Percentiles rank a stretch among this genome's conserved stretches.
Evolutionary conservation across 1,140 invertebrate species (phyloP).

Genomic region (Atta colombica): DNA sequence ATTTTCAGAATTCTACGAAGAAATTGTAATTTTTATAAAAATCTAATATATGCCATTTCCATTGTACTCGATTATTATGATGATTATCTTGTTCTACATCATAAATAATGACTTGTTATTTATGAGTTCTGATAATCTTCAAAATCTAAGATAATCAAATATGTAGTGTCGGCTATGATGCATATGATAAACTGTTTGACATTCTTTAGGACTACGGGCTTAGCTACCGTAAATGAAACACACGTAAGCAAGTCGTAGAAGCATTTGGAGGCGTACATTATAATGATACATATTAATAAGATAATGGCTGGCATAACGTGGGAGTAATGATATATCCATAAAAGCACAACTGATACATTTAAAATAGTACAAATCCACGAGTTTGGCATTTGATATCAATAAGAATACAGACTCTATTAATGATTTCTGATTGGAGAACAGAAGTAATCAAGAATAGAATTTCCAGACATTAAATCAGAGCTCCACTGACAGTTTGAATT

Average conservation of each 20-base stretch:
- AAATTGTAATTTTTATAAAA: not conserved
- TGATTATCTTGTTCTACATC: not conserved
- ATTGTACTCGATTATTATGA: not conserved
- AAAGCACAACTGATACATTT: not conserved
- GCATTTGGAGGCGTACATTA: slow-evolving; percentile 41
- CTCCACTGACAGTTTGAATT: not conserved
- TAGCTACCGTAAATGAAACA: slow-evolving; percentile 47
- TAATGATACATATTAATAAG: slow-evolving; percentile 57
- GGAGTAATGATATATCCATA: slow-evolving; percentile 19
- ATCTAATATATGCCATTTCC: not conserved
- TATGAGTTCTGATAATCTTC: not conserved
- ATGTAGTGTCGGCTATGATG: not conserved
- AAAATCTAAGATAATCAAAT: not conserved
- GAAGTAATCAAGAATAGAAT: not conserved
- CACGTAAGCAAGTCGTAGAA: slow-evolving; percentile 33
- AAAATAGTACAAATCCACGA: not conserved
- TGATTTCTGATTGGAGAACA: not conserved
- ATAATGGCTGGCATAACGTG: slow-evolving; percentile 19
- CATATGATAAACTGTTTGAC: slow-evolving; percentile 32
- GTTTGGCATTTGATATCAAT: not conserved
- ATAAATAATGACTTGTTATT: not conserved
- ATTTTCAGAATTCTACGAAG: not conserved
- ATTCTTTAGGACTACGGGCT: slow-evolving; percentile 30
- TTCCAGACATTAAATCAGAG: slow-evolving; percentile 9
- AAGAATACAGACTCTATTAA: slow-evolving; percentile 3